Conservation (phyloP, 2,113 vertebrate species). For the Tachycineta bicolor region DNA sequence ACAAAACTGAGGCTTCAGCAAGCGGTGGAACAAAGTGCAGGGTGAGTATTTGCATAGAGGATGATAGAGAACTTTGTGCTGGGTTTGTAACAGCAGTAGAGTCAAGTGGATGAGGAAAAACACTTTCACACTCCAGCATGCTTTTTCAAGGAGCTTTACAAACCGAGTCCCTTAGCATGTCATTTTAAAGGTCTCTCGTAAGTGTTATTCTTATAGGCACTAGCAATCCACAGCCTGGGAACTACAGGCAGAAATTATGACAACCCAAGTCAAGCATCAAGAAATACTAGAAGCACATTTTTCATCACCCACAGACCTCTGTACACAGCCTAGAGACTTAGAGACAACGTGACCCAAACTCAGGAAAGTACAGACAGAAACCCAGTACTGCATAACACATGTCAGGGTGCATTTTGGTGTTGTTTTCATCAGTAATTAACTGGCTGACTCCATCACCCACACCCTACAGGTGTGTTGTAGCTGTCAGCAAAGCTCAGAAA, state of each 20-base stretch:
- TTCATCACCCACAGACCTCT: background rate
- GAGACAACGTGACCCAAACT: background rate
- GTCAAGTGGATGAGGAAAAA: background rate
- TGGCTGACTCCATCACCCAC: background rate
- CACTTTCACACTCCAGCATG: rapidly evolving
- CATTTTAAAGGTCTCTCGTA: background rate
- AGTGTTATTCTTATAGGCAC: background rate
- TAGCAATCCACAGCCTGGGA: background rate
- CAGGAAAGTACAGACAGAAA: background rate
- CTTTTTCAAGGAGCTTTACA: background rate
- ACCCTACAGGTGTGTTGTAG: background rate
- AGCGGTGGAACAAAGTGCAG: background rate
- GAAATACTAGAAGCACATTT: background rate
- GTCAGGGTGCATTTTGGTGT: background rate
- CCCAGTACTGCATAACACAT: background rate
- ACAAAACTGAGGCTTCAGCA: background rate
- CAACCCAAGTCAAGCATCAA: background rate
- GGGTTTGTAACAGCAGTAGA: background rate
- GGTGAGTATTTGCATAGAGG: background rate
- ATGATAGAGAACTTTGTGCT: background rate
- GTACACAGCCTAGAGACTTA: background rate
- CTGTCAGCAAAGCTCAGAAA: background rate
- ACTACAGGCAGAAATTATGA: background rate
- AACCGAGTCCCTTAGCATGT: background rate
- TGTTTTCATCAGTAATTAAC: background rate